phyloP scores from a whole-genome alignment of 2,113 vertebrate species.

The Sylvicapra grimmia region DNA sequence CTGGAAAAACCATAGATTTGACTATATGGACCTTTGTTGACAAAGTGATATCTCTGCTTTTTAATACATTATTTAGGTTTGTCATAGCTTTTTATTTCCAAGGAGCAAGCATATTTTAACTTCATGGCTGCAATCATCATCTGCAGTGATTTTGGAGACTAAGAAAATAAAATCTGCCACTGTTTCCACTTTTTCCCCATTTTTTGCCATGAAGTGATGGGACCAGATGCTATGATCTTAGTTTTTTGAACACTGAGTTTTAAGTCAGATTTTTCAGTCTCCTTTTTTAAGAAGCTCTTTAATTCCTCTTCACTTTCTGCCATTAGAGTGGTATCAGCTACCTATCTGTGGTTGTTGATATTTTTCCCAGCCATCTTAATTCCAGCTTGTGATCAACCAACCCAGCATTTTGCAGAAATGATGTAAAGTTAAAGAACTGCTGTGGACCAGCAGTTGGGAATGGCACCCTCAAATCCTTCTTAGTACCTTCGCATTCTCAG shows the following conservation, averaged over 20 bases:
- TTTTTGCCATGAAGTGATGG: background rate
- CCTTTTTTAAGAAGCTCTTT: background rate
- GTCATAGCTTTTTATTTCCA: background rate
- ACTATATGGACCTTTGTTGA: background rate
- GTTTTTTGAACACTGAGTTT: background rate
- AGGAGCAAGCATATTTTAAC: background rate
- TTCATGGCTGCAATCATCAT: background rate
- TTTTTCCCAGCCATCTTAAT: background rate
- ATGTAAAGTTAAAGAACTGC: background rate
- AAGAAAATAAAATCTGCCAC: background rate
- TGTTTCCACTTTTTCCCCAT: background rate
- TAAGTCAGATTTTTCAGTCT: background rate
- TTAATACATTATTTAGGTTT: background rate
- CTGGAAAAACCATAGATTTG: background rate
- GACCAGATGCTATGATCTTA: background rate
- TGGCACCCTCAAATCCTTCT: background rate
- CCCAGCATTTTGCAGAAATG: background rate
- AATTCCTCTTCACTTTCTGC: background rate
- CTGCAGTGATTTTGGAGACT: background rate
- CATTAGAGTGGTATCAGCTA: background rate
- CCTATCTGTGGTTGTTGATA: background rate
- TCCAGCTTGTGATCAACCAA: background rate
- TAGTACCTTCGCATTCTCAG: background rate
- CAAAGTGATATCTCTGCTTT: background rate
- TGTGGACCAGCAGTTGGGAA: background rate